These are phyloP conservation scores for Vombatus ursinus DNA, from an alignment of 2,113 vertebrate species.

Conservation along the genomic window DNA sequence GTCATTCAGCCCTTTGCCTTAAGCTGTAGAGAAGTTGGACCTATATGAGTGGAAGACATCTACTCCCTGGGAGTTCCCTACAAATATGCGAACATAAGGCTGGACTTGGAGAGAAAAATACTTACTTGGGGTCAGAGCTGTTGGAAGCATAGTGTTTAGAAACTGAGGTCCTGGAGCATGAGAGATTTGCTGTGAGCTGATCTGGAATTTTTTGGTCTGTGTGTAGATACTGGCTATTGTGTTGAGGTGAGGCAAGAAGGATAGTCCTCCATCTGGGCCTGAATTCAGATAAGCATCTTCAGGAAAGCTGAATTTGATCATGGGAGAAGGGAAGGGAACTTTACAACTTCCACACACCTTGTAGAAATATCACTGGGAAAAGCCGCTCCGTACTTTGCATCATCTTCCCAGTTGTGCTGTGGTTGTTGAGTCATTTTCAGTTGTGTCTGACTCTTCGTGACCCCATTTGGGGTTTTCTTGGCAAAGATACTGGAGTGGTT, in stretches of 20 bases:
- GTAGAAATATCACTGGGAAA: neutral
- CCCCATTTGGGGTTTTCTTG: neutral
- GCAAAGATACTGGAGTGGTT: too few relatives aligned
- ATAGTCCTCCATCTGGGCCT: slow-evolving; percentile 18
- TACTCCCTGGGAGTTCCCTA: neutral
- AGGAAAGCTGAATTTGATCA: slow-evolving; percentile 43
- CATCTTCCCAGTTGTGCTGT: too few relatives aligned
- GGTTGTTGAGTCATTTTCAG: neutral
- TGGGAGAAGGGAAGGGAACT: neutral
- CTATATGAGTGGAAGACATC: neutral
- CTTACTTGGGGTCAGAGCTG: neutral
- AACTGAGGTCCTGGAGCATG: neutral
- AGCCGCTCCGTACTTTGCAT: neutral
- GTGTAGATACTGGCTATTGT: slow-evolving; percentile 44
- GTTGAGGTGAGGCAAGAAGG: slow-evolving; percentile 36
- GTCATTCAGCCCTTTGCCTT: neutral
- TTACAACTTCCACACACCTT: slow-evolving; percentile 12
- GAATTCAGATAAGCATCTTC: slow-evolving; percentile 21
- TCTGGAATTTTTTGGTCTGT: slow-evolving; percentile 51
- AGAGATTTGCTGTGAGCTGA: neutral
- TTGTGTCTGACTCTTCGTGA: neutral
- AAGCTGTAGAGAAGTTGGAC: neutral
- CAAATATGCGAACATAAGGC: neutral
- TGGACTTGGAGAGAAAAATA: neutral
- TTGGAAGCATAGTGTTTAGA: neutral